phyloP scores from a whole-genome alignment of 2,888 invertebrate genomes.

The Coleophora deauratella region DNA sequence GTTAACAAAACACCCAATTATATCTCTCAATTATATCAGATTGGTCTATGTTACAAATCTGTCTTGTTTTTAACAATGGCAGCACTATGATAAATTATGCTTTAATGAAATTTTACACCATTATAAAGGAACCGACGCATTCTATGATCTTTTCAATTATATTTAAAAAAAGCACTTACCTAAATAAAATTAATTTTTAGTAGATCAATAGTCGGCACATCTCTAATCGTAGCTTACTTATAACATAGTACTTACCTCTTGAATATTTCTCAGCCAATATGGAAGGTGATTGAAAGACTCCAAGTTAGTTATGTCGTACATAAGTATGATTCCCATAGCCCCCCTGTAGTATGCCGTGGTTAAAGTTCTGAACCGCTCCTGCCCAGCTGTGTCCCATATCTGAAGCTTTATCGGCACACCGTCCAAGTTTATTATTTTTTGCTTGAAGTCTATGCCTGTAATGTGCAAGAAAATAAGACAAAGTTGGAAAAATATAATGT shows the following conservation, averaged over 20 bases:
- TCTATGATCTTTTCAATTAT: too few species aligned
- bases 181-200: too few species aligned
- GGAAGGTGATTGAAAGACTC: conserved; percentile 93
- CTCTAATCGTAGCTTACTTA: too few species aligned
- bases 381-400: conserved; percentile 93
- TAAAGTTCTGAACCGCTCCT: conserved; percentile 82
- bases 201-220: too few species aligned
- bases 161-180: too few species aligned
- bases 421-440: conserved; percentile 90
- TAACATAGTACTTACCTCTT: conserved; percentile 84
- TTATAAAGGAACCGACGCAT: too few species aligned
- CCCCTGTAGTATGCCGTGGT: conserved; percentile 93
- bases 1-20: too few species aligned
- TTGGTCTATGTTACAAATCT: too few species aligned
- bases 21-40: too few species aligned
- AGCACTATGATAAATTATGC: too few species aligned
- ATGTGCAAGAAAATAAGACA: conserved; percentile 13
- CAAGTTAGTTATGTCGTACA: conserved; percentile 92
- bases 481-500: conserved; percentile 5
- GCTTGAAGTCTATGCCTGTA: conserved; percentile 91
- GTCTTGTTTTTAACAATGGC: too few species aligned
- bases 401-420: conserved; percentile 89
- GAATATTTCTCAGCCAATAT: conserved; percentile 93
- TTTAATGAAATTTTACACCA: too few species aligned
- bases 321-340: conserved; percentile 92